Conservation (phyloP, 2,113 vertebrate genomes). For the Rhea pennata region DNA sequence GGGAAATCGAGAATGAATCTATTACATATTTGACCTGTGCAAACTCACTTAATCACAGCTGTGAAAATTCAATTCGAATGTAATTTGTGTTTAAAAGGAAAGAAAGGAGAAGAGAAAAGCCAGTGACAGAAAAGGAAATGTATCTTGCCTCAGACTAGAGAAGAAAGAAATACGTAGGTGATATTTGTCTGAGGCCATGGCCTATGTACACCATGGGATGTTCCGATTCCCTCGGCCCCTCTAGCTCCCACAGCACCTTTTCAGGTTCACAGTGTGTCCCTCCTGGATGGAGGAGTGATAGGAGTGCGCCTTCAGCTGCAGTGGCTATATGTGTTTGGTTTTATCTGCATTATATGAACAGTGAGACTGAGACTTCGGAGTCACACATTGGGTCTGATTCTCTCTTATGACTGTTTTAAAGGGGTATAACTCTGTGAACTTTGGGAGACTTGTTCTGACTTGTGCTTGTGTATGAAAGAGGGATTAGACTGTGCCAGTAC, state of each 20-base stretch:
- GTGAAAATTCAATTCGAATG: neutral
- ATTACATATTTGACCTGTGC: neutral
- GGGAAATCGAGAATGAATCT: neutral
- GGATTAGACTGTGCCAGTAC: neutral
- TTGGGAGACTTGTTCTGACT: neutral
- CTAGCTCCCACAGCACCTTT: neutral
- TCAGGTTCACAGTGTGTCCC: neutral
- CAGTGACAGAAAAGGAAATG: neutral
- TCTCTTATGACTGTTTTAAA: neutral
- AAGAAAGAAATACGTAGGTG: neutral
- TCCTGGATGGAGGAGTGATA: neutral
- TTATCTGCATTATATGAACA: neutral
- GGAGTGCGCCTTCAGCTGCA: neutral
- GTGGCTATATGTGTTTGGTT: neutral
- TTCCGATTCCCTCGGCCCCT: neutral
- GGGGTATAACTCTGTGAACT: neutral
- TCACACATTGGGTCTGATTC: neutral
- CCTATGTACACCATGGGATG: neutral
- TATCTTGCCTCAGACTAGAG: accelerated
- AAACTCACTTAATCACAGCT: neutral
- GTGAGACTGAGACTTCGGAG: neutral
- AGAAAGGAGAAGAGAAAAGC: neutral
- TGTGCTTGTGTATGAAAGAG: neutral
- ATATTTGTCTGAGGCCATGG: neutral
- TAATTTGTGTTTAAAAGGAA: neutral